A percentile compares a stretch with the other conserved stretches of the same genome.
Conservation (phyloP, 2,113 vertebrate genomes). For the Festucalex cinctus region DNA sequence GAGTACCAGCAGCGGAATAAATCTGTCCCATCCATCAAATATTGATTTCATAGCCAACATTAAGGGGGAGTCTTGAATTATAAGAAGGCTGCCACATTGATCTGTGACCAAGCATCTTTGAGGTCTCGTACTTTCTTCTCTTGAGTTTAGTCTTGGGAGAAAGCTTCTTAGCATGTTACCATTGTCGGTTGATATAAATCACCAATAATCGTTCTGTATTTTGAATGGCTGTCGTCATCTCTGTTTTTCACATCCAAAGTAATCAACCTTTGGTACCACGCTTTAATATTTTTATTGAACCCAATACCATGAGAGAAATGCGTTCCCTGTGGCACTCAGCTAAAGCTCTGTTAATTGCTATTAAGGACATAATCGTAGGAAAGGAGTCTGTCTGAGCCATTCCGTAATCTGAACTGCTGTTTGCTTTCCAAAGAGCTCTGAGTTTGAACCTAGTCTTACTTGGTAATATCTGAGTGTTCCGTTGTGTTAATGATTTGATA, state of each 20-base stretch:
- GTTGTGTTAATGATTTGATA: not conserved
- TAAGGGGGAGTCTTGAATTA: conserved; percentile 48
- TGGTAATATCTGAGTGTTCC: not conserved
- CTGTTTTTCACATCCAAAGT: not conserved
- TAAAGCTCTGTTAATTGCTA: conserved; percentile 1
- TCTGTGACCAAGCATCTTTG: conserved; percentile 18
- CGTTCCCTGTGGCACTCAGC: not conserved
- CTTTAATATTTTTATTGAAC: not conserved
- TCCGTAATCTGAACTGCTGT: not conserved
- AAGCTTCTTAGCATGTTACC: not conserved
- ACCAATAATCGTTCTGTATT: too few relatives aligned
- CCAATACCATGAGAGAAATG: not conserved
- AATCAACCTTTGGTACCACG: not conserved
- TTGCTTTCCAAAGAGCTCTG: not conserved
- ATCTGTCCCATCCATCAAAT: conserved; percentile 57
- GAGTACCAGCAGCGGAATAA: conserved; percentile 43
- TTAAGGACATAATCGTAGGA: not conserved
- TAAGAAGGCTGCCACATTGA: conserved; percentile 46
- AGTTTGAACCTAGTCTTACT: not conserved
- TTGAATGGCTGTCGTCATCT: not conserved
- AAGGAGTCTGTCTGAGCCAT: not conserved
- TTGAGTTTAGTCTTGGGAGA: not conserved
- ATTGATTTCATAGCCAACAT: conserved; percentile 44
- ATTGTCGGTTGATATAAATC: not conserved
- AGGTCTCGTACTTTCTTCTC: not conserved